Percentiles rank a stretch among this genome's conserved stretches.
phyloP scores from a whole-genome alignment of 2,888 invertebrate species.

The Halictus ligatus region DNA sequence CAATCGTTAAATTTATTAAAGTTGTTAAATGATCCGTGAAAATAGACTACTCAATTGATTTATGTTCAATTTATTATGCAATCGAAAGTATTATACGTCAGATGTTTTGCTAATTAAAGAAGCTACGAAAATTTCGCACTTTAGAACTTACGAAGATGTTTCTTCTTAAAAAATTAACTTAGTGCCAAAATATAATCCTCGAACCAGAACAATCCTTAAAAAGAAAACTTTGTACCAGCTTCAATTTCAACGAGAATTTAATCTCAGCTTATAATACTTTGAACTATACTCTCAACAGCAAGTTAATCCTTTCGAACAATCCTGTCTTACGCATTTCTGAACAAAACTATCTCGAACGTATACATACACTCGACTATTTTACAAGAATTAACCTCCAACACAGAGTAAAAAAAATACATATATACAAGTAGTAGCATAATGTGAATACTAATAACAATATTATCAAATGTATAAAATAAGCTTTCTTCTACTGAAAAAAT shows the following conservation, averaged over 20 bases:
- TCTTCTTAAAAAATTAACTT: not conserved
- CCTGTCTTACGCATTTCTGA: not conserved
- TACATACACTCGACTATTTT: not conserved
- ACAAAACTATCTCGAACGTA: not conserved
- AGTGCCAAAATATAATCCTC: not conserved
- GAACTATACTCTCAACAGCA: not conserved
- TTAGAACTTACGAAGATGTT: not conserved
- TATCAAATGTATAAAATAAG: not conserved
- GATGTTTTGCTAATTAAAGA: not conserved
- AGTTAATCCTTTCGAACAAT: not conserved
- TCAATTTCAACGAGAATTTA: not conserved
- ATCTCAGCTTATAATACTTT: not conserved
- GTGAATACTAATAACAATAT: not conserved
- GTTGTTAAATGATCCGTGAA: not conserved
- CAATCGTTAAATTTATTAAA: not conserved
- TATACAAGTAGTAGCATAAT: not conserved
- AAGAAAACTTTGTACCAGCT: not conserved
- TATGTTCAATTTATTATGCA: not conserved
- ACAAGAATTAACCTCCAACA: not conserved
- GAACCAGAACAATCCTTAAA: not conserved
- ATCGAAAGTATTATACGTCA: not conserved
- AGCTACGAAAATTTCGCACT: not conserved
- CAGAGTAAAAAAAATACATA: no score
- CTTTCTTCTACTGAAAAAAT: conserved; percentile 12
- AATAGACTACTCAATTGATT: not conserved